Conservation (phyloP, 2,797 vertebrate species). For the Protosalanx chinensis region DNA sequence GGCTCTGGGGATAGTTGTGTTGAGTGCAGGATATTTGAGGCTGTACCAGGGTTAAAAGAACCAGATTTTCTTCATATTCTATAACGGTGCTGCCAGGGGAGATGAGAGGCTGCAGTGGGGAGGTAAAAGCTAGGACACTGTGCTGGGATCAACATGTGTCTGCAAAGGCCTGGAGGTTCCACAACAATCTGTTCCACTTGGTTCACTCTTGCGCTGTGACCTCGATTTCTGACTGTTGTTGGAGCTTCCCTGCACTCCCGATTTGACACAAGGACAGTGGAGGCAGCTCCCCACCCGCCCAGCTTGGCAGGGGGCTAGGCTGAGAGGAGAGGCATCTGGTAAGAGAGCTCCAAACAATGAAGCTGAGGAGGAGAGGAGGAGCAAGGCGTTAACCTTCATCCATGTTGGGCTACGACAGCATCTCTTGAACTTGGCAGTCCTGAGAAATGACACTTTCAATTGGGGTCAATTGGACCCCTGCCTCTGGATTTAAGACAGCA, state of each 20-base stretch:
- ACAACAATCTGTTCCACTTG: slow-evolving; percentile 74
- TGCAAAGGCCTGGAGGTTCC: slow-evolving; percentile 70
- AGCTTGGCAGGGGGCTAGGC: slow-evolving; percentile 31
- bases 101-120: slow-evolving; percentile 35
- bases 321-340: slow-evolving; percentile 30
- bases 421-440: slow-evolving; percentile 62
- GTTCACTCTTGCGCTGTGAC: slow-evolving; percentile 70
- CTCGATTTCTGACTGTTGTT: slow-evolving; percentile 70
- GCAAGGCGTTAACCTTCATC: slow-evolving; percentile 52
- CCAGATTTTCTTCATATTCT: slow-evolving; percentile 42
- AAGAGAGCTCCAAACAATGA: slow-evolving; percentile 50
- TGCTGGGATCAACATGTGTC: slow-evolving; percentile 72
- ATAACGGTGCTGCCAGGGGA: slow-evolving; percentile 52
- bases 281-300: slow-evolving; percentile 51
- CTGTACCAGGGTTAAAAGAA: slow-evolving; percentile 38
- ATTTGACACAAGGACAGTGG: slow-evolving; percentile 57
- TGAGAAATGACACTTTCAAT: slow-evolving; percentile 77
- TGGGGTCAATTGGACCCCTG: slow-evolving; percentile 77
- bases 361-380: slow-evolving; percentile 39
- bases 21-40: slow-evolving; percentile 33
- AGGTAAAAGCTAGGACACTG: slow-evolving; percentile 65
- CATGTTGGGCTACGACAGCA: slow-evolving; percentile 50
- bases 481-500: slow-evolving; percentile 69
- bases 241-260: slow-evolving; percentile 61
- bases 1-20: slow-evolving; percentile 11